Evolutionary conservation across 2,113 vertebrate genomes (phyloP), one percentile per base, ranked within the genome.

Genomic region (Cnemophilus loriae): DNA sequence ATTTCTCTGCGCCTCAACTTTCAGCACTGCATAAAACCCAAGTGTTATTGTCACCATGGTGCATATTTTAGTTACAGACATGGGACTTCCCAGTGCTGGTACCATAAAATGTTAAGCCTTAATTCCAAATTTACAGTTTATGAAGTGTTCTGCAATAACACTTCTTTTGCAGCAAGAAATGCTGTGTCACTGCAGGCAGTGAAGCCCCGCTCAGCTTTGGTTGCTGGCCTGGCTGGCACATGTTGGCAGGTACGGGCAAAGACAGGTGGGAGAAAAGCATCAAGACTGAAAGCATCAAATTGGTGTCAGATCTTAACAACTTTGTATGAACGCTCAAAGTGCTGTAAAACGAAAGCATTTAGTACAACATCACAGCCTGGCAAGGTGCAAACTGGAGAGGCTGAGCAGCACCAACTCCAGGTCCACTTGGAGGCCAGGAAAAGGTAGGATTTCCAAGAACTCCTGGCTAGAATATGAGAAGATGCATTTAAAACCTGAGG

Each of bases 241-340:
- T 0, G 3, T 37, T 46, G 61, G 65, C 57, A 56, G 74, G 57
- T 23, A 64, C 10, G 26, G 80, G 69, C 46, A 49, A 76, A 82
- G 78, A 15, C 61, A 73, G 63, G 68, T 67, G 55, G 61, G 95
- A 73, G 47, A 90, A 77, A 90, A 82, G n/a, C 84, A 87, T 42
- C 28, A 23, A 57, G 65, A 76, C 0, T 15, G 64, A 82, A 92
- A 89, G 57, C 87, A 84, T 52, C 71, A 52, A 16, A 41, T 37
- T 56, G n/a, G 50, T 75, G 76, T 81, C 82, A 84, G 68, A 71
- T 50, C 71, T 60, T 27, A 76, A 70, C 39, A 55, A 56, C 44
- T 50, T 15, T 30, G 47, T 33, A 70, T 1, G 1, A 77, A 28
- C 0, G 0, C 52, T 77, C 76, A 1, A 60, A 30, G 76, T 49